Evolutionary conservation across 2,888 invertebrate genomes (phyloP).

Genomic region (Hyppa rectilinea): DNA sequence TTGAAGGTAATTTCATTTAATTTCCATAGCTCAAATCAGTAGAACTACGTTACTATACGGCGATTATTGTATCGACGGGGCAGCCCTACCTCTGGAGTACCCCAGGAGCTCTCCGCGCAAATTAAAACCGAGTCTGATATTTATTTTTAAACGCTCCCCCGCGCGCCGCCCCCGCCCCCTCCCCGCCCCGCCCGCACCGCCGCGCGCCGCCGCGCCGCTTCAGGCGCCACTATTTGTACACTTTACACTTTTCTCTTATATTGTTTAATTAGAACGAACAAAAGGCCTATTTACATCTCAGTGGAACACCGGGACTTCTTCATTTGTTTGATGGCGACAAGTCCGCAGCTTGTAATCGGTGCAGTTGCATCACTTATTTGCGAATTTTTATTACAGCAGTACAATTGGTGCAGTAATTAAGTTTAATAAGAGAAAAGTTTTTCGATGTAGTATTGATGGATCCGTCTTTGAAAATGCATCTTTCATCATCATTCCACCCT

Average conservation of each 20-base stretch:
- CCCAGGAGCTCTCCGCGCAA: constrained; percentile 53
- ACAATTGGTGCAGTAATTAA: neutral
- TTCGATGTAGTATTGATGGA: neutral
- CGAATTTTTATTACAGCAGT: constrained; percentile 28
- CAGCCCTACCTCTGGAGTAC: constrained; percentile 16
- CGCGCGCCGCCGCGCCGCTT: neutral
- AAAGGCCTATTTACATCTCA: constrained; percentile 65
- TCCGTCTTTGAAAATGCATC: neutral
- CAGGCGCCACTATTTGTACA: constrained; percentile 58
- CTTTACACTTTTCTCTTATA: constrained; percentile 62
- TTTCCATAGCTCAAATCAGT: neutral
- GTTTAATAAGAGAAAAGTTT: constrained; percentile 4
- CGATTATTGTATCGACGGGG: neutral
- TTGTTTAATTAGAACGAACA: constrained; percentile 75
- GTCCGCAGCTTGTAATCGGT: constrained; percentile 43
- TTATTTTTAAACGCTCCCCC: constrained; percentile 75
- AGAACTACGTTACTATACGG: neutral
- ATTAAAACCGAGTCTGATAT: constrained; percentile 78
- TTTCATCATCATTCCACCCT: too few relatives aligned
- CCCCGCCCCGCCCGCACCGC: neutral
- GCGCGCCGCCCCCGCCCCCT: constrained; percentile 44
- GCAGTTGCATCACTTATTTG: constrained; percentile 51
- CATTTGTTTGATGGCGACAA: constrained; percentile 57
- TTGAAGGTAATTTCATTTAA: neutral
- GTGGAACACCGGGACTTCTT: constrained; percentile 54